Evolutionary conservation across 2,888 invertebrate species (phyloP).

Genomic region (Creontiades dilutus): DNA sequence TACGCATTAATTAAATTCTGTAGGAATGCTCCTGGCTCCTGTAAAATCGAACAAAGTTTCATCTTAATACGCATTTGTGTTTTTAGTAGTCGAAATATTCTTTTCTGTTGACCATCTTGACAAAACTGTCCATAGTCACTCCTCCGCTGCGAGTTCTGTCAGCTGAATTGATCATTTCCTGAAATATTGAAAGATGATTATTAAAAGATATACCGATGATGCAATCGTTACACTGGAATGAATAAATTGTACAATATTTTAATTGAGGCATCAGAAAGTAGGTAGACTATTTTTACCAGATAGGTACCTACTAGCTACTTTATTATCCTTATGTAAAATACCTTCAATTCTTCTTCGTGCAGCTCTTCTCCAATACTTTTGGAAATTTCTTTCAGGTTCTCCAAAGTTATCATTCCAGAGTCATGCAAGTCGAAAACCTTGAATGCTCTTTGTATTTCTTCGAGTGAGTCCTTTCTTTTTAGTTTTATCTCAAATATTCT

Average conservation of each 20-base stretch:
- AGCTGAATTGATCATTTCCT: slow-evolving; percentile 64
- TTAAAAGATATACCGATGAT: too few species aligned
- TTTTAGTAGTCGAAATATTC: slow-evolving; percentile 49
- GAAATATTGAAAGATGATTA: not conserved
- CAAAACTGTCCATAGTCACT: slow-evolving; percentile 57
- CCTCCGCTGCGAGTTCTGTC: slow-evolving; percentile 18
- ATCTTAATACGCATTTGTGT: too few species aligned
- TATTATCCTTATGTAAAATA: slow-evolving; percentile 57
- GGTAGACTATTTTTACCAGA: too few species aligned
- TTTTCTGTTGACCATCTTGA: slow-evolving; percentile 55
- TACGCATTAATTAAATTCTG: too few species aligned
- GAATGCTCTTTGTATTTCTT: slow-evolving; percentile 66
- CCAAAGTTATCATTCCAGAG: slow-evolving; percentile 47
- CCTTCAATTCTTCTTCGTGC: slow-evolving; percentile 68
- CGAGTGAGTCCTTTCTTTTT: slow-evolving; percentile 56
- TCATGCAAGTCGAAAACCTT: slow-evolving; percentile 60
- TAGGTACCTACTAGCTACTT: slow-evolving; percentile 15
- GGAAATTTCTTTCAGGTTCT: slow-evolving; percentile 59
- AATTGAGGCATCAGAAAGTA: too few species aligned
- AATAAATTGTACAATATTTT: too few species aligned
- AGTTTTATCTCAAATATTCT: slow-evolving; percentile 49
- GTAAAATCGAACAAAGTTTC: too few species aligned
- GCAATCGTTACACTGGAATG: too few species aligned
- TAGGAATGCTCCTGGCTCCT: too few species aligned
- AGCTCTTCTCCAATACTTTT: slow-evolving; percentile 48